These are phyloP conservation scores for Drosophila funebris DNA, from an alignment of 1,140 invertebrate species.

Conservation along the genomic window DNA sequence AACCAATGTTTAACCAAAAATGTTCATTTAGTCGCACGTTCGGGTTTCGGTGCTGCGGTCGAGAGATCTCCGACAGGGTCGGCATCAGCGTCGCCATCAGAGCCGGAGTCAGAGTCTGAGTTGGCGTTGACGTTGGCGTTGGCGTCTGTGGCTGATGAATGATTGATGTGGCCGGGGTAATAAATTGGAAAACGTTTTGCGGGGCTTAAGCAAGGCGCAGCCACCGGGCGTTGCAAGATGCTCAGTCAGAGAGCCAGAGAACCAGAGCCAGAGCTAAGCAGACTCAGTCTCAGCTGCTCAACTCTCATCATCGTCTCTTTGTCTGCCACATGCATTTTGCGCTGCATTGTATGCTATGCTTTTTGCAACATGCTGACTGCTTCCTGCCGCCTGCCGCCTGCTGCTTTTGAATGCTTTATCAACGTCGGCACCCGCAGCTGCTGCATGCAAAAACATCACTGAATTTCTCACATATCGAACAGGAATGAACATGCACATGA, in stretches of 20 bases:
- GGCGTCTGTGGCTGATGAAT: conserved; percentile 57
- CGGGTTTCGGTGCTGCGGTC: no score
- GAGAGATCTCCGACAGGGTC: no score
- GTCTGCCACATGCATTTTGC: conserved; percentile 1
- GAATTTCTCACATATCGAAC: conserved; percentile 23
- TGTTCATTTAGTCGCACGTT: conserved; percentile 80
- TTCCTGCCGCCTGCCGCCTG: conserved; percentile 8
- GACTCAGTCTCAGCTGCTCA: conserved; percentile 16
- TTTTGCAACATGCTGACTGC: conserved; percentile 33
- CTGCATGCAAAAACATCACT: conserved; percentile 25
- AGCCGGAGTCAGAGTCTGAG: not conserved
- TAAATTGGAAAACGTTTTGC: conserved; percentile 79
- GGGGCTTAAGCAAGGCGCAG: conserved; percentile 39
- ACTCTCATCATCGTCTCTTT: conserved; percentile 5
- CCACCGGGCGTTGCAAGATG: no score
- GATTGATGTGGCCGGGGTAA: conserved; percentile 78
- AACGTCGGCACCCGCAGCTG: conserved; percentile 44
- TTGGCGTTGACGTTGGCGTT: not conserved
- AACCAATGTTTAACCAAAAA: conserved; percentile 82
- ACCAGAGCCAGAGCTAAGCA: conserved; percentile 18
- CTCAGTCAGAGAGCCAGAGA: conserved; percentile 11
- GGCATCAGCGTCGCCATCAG: not conserved
- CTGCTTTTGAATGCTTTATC: conserved; percentile 47
- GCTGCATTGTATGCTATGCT: conserved; percentile 21
- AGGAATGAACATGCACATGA: conserved; percentile 24